phyloP scores from a whole-genome alignment of 1,140 invertebrate species.

The Drosophila pachea region DNA sequence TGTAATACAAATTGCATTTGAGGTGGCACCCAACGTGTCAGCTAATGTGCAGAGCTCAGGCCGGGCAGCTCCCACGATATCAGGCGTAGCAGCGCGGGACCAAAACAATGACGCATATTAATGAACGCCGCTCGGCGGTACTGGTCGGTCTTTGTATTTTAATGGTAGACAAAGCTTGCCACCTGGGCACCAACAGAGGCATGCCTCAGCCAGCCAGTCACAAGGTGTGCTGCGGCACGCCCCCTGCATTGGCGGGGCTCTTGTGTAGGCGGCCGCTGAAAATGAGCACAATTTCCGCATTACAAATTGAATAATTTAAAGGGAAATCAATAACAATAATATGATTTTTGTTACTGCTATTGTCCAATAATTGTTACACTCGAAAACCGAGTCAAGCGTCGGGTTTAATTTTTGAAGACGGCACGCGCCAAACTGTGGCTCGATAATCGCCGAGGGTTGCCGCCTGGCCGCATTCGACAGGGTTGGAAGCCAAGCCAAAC shows the following conservation, averaged over 20 bases:
- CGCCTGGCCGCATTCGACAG: background rate
- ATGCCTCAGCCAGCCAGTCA: constrained; percentile 4
- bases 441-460: constrained; percentile 44
- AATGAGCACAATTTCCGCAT: constrained; percentile 9
- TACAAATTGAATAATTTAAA: constrained; percentile 40
- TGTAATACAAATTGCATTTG: constrained; percentile 31
- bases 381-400: constrained; percentile 39
- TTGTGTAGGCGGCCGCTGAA: constrained; percentile 24
- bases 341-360: constrained; percentile 14
- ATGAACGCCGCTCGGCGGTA: constrained; percentile 47
- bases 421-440: constrained; percentile 49
- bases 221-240: background rate
- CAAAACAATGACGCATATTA: constrained; percentile 58
- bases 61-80: constrained; percentile 54
- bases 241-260: background rate
- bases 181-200: constrained; percentile 41
- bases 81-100: constrained; percentile 2
- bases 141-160: constrained; percentile 30
- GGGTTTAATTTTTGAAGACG: constrained; percentile 56
- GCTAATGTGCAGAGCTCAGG: constrained; percentile 25
- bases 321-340: constrained; percentile 34
- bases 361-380: constrained; percentile 58
- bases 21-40: constrained; percentile 26
- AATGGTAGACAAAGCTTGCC: constrained; percentile 47
- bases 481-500: constrained; percentile 10